Conservation (phyloP, 2,888 invertebrate species). For the Ceratothoa steindachneri region DNA sequence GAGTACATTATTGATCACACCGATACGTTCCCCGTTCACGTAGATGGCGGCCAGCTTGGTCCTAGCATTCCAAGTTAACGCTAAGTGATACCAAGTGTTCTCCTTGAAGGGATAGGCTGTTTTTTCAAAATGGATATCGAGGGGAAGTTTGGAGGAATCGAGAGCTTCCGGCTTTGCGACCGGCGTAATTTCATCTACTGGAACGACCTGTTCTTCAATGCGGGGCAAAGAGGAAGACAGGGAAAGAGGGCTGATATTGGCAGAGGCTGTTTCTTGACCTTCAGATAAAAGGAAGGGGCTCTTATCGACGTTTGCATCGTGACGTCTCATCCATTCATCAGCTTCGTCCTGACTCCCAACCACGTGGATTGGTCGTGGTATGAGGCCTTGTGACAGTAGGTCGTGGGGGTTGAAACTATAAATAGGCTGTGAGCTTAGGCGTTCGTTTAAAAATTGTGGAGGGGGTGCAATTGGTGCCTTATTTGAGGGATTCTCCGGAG, state of each 20-base stretch:
- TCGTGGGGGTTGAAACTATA: constrained; percentile 26
- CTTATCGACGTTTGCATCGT: not conserved
- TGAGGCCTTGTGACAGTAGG: constrained; percentile 22
- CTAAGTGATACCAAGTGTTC: constrained; percentile 41
- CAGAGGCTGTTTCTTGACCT: not conserved
- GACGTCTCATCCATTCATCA: constrained; percentile 25
- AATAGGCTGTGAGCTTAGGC: not conserved
- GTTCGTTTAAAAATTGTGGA: not conserved
- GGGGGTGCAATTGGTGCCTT: not conserved
- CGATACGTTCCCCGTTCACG: constrained; percentile 37
- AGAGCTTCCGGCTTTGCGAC: not conserved
- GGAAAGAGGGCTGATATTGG: not conserved
- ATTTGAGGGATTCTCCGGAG: not conserved
- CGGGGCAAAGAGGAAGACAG: not conserved
- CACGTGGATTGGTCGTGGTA: constrained; percentile 32
- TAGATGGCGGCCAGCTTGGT: constrained; percentile 25
- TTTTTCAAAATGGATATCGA: constrained; percentile 39
- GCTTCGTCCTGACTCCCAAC: constrained; percentile 28
- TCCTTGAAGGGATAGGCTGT: constrained; percentile 28
- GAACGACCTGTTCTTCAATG: not conserved
- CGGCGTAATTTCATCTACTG: not conserved
- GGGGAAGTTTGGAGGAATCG: not conserved
- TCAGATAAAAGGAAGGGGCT: not conserved
- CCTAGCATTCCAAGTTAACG: constrained; percentile 35
- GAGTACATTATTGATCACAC: constrained; percentile 28